Evolutionary conservation across 2,888 invertebrate species (phyloP).

Genomic region (Corythucha ciliata): DNA sequence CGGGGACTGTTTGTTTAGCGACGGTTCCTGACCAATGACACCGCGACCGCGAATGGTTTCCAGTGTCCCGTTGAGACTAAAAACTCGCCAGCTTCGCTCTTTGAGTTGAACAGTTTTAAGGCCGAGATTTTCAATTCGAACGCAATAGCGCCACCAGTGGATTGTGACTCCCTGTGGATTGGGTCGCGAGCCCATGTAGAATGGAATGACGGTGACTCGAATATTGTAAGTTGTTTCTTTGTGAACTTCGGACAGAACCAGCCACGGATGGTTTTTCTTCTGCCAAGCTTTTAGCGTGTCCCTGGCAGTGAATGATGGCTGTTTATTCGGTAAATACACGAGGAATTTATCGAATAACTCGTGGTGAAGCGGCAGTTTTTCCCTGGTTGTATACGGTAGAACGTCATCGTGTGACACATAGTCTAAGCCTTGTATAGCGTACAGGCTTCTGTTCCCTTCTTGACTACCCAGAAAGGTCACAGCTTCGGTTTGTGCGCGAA

Average conservation of each 20-base stretch:
- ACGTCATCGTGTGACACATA: constrained; percentile 98
- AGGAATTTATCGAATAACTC: constrained; percentile 95
- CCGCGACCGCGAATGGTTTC: constrained; percentile 91
- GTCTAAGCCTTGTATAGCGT: constrained; percentile 94
- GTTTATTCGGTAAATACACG: constrained; percentile 66
- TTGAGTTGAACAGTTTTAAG: constrained; percentile 80
- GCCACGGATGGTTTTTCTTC: constrained; percentile 93
- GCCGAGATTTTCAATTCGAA: constrained; percentile 71
- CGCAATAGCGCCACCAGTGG: constrained; percentile 64
- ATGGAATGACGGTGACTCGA: constrained; percentile 95
- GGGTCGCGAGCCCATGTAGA: constrained; percentile 92
- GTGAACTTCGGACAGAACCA: constrained; percentile 92
- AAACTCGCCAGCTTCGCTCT: constrained; percentile 97
- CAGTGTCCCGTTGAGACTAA: constrained; percentile 83
- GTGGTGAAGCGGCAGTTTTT: constrained; percentile 81
- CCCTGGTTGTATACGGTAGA: constrained; percentile 83
- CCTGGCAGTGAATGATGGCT: constrained; percentile 77
- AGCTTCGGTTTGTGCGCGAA: constrained; percentile 94
- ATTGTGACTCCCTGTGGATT: constrained; percentile 83
- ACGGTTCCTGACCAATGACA: constrained; percentile 94
- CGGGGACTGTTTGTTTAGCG: constrained; percentile 73
- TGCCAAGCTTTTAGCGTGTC: constrained; percentile 92
- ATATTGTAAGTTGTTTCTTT: constrained; percentile 94
- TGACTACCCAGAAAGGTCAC: constrained; percentile 95
- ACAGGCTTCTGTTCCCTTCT: constrained; percentile 85